Conservation (phyloP, 2,888 invertebrate species). For the Germaria angustata region DNA sequence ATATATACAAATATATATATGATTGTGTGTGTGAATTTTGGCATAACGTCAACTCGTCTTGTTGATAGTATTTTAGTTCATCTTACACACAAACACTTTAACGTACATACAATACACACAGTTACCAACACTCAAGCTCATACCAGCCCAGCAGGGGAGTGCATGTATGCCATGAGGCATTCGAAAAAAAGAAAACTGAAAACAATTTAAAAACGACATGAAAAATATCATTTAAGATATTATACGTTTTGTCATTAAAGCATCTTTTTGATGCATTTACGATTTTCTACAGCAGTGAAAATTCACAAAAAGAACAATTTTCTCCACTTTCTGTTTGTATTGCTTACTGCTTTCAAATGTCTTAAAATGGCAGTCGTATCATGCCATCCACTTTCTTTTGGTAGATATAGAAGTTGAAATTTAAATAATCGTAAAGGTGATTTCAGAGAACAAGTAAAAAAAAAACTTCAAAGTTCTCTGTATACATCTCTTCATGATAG, state of each 20-base stretch:
- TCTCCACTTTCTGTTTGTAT: conserved; percentile 21
- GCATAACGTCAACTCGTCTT: conserved; percentile 61
- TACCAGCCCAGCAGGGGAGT: conserved; percentile 27
- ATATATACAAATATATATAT: background rate
- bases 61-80: conserved; percentile 49
- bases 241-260: conserved; percentile 48
- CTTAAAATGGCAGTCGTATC: conserved; percentile 26
- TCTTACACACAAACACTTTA: conserved; percentile 35
- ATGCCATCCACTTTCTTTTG: conserved; percentile 13
- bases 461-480: too few species aligned
- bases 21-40: conserved; percentile 52
- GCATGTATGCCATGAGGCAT: background rate
- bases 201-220: background rate
- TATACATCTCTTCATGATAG: too few species aligned
- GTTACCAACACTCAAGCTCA: background rate
- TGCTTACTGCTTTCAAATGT: conserved; percentile 45
- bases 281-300: conserved; percentile 6
- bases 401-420: background rate
- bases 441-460: too few species aligned
- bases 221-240: conserved; percentile 44
- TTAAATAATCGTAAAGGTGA: too few species aligned
- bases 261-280: conserved; percentile 54
- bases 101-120: conserved; percentile 25
- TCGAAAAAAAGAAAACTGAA: conserved; percentile 3
- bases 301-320: background rate